Conservation (phyloP, 2,113 vertebrate species). For the Loxodonta africana region DNA sequence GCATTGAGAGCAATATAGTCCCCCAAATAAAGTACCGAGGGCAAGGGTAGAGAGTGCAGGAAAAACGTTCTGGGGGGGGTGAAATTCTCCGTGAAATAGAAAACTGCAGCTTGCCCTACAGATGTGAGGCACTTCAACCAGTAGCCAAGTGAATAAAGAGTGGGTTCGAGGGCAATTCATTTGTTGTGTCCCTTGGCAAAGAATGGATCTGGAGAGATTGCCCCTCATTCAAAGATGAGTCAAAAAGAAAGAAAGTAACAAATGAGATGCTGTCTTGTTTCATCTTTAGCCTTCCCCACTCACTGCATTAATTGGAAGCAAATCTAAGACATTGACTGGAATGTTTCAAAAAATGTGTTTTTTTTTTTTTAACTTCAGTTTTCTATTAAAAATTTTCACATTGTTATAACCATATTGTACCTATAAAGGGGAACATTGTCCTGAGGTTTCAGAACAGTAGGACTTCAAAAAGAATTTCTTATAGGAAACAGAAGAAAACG, state of each 20-base stretch:
- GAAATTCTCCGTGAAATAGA: background rate
- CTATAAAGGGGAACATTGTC: background rate
- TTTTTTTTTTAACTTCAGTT: no score
- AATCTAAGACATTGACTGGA: no score
- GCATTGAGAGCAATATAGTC: background rate
- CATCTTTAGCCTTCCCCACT: no score
- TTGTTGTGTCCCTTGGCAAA: background rate
- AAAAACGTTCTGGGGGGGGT: background rate
- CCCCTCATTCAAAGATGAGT: background rate
- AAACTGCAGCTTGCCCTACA: slow-evolving; percentile 10
- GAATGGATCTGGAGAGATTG: background rate
- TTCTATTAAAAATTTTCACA: no score
- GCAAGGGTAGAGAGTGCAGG: background rate
- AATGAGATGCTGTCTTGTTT: background rate
- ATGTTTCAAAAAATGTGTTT: no score
- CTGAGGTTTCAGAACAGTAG: slow-evolving; percentile 13
- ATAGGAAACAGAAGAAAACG: background rate
- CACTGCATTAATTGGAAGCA: no score
- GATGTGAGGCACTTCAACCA: background rate
- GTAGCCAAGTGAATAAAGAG: background rate
- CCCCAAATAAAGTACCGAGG: background rate
- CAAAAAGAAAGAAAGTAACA: slow-evolving; percentile 58
- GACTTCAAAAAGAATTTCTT: slow-evolving; percentile 5
- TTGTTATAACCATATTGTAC: background rate
- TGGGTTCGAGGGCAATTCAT: background rate